Percentiles rank a stretch among this genome's conserved stretches.
Evolutionary conservation across 1,140 invertebrate genomes (phyloP).

Genomic region (Parapsyche elsis): DNA sequence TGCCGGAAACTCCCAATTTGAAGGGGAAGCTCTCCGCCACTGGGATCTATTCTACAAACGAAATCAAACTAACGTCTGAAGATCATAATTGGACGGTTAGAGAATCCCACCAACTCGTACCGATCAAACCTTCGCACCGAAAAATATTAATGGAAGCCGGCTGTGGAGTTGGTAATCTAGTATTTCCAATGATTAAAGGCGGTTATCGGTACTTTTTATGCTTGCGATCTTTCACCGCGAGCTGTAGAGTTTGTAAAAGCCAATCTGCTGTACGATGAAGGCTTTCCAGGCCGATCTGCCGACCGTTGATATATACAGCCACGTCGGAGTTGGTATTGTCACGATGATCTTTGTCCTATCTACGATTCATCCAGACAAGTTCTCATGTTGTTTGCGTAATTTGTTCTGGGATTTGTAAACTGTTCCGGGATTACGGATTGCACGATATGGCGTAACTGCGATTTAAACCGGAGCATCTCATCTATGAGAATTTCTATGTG

Average conservation of each 20-base stretch:
- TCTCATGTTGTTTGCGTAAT: constrained; percentile 76
- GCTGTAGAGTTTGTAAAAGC: constrained; percentile 89
- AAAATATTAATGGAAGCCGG: constrained; percentile 85
- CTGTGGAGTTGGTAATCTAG: constrained; percentile 97
- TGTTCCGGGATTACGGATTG: constrained; percentile 97
- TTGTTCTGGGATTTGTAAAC: constrained; percentile 75
- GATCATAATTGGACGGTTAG: constrained; percentile 97
- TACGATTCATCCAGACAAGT: constrained; percentile 89
- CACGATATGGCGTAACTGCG: constrained; percentile 97
- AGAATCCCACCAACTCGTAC: constrained; percentile 89
- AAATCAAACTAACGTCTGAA: constrained; percentile 92
- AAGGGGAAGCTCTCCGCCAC: constrained; percentile 88
- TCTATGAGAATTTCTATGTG: constrained; percentile 95
- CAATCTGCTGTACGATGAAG: constrained; percentile 70
- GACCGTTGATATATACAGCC: constrained; percentile 69
- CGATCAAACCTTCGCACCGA: constrained; percentile 59
- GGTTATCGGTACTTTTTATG: constrained; percentile 77
- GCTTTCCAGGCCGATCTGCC: constrained; percentile 84
- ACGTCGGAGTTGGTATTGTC: constrained; percentile 68
- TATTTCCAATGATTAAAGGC: constrained; percentile 92
- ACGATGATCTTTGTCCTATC: constrained; percentile 97
- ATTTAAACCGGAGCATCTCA: constrained; percentile 93
- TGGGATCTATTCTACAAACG: constrained; percentile 99
- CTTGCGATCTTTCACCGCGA: constrained; percentile 93
- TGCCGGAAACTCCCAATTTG: constrained; percentile 70